Percentiles rank a stretch among this genome's conserved stretches.
phyloP scores from a whole-genome alignment of 2,888 invertebrate species.

The Dione vanillae region DNA sequence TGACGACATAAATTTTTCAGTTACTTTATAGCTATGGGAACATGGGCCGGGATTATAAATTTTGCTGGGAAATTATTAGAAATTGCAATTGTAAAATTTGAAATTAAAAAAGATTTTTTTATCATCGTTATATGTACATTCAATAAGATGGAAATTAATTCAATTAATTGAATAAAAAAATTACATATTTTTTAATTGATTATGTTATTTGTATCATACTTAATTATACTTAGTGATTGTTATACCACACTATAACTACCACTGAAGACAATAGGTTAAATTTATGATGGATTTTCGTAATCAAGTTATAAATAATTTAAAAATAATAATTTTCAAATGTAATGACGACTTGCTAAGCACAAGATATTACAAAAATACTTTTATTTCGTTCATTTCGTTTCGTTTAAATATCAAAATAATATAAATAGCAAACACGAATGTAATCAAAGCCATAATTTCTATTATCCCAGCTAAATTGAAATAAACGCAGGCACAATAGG shows the following conservation, averaged over 20 bases:
- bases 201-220: too few species aligned
- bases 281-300: too few species aligned
- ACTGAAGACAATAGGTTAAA: too few species aligned
- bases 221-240: too few species aligned
- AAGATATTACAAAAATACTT: background rate
- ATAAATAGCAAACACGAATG: background rate
- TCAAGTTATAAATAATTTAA: too few species aligned
- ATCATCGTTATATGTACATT: too few species aligned
- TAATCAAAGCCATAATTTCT: constrained; percentile 31
- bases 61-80: background rate
- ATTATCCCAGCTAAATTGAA: constrained; percentile 35
- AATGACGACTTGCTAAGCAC: background rate
- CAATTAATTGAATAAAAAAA: too few species aligned
- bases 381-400: too few species aligned
- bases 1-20: constrained; percentile 22
- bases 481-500: constrained; percentile 27
- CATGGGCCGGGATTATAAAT: constrained; percentile 2
- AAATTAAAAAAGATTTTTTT: background rate
- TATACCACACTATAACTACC: too few species aligned
- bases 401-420: background rate
- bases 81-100: background rate
- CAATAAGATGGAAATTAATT: too few species aligned
- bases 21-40: background rate
- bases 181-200: too few species aligned
- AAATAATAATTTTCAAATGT: background rate